Evolutionary conservation across 2,113 vertebrate species (phyloP).

Genomic region (Rhombomys opimus): DNA sequence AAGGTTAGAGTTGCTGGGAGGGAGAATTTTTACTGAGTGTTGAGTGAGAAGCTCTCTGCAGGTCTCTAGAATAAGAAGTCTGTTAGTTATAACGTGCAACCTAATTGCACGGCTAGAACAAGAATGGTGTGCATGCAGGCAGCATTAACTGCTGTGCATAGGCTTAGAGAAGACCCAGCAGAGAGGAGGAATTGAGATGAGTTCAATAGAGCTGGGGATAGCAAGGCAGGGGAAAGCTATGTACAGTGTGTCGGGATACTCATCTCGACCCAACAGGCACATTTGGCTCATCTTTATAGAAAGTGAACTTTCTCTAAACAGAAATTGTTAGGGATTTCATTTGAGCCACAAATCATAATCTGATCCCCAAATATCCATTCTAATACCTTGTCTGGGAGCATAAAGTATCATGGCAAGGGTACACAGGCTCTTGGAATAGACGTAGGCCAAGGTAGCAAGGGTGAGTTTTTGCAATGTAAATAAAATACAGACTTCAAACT

Average conservation of each 20-base stretch:
- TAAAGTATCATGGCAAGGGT: not conserved
- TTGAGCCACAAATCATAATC: slow-evolving; percentile 7
- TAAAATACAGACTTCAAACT: not conserved
- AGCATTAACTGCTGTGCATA: not conserved
- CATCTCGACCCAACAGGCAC: not conserved
- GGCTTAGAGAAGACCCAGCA: not conserved
- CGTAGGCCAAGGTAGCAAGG: not conserved
- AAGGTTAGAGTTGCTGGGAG: not conserved
- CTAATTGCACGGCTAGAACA: not conserved
- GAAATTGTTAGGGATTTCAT: not conserved
- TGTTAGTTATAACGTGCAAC: not conserved
- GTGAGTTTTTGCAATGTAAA: slow-evolving; percentile 38
- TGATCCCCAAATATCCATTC: not conserved
- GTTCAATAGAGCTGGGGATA: not conserved
- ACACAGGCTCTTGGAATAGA: not conserved
- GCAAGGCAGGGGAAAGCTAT: not conserved
- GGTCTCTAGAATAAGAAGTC: not conserved
- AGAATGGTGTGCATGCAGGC: not conserved
- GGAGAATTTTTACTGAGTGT: not conserved
- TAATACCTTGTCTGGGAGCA: not conserved
- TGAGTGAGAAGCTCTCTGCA: not conserved
- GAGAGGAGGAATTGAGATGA: not conserved
- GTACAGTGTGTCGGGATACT: not conserved
- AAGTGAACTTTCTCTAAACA: not conserved
- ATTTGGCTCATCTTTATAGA: not conserved